Evolutionary conservation across 2,888 invertebrate genomes (phyloP), one percentile per base, ranked within the genome.

Genomic region (Sussaba pulchella): DNA sequence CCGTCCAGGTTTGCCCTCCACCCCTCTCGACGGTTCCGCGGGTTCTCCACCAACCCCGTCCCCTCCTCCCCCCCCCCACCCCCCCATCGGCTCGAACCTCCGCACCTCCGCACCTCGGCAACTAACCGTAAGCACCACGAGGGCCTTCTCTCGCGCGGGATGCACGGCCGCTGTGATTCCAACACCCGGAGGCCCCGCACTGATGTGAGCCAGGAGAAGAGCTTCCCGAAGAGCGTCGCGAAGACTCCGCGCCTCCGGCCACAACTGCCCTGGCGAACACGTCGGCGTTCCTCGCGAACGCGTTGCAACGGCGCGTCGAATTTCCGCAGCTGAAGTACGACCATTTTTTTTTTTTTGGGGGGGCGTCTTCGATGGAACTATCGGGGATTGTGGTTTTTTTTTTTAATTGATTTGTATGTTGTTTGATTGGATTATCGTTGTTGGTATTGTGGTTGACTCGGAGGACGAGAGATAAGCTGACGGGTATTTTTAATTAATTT

Each of bases 1-100:
- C n/a, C n/a, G n/a, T n/a, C n/a, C n/a, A n/a, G n/a, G n/a, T n/a
- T 83, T 84, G 76, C 72, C 71, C 71, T 61, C 83, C 79, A 76
- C 74, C 61, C 57, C 67, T 69, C 73, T 70, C 59, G 45, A 39
- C 73, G 77, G 59, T 66, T 52, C 61, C 87, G 88, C 83, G 82
- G 84, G 39, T 10, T 83, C 84, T 76, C 71, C 72, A 8, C 24
- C 26, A n/a, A 1, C 74, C 66, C 82, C 81, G 75, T 72, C 47
- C 73, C 66, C 75, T 81, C 73, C 72, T 54, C 73, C 52, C 54
- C 50, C 77, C 45, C 31, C 67, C 64, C 41, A 54, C 61, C 54
- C 64, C 45, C 52, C 78, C 36, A 54, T 78, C 78, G 64, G 31
- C 69, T 21, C 63, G 50, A 26, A 17, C 61, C 54, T 74, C 72